Evolutionary conservation across 2,888 invertebrate species (phyloP).

Genomic region (Portevinia maculata): DNA sequence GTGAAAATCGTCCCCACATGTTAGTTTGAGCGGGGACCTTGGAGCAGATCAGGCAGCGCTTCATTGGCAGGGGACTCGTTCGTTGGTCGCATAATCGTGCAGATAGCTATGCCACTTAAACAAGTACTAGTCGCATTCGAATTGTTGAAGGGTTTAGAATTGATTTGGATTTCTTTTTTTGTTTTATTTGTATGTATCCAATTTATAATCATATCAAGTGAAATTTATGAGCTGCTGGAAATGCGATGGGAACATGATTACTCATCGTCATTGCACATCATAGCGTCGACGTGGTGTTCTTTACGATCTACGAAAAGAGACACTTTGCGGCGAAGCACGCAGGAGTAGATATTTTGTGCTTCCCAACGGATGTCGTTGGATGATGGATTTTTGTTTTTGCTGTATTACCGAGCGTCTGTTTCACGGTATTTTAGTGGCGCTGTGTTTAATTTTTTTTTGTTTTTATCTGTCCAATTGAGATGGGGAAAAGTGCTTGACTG

Average conservation of each 20-base stretch:
- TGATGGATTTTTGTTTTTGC: constrained; percentile 40
- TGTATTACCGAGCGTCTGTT: constrained; percentile 36
- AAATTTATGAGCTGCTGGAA: constrained; percentile 73
- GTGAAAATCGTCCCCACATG: constrained; percentile 43
- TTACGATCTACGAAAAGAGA: constrained; percentile 73
- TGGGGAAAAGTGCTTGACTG: constrained; percentile 31
- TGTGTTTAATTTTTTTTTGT: constrained; percentile 25
- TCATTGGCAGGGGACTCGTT: constrained; percentile 11
- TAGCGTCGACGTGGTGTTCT: constrained; percentile 56
- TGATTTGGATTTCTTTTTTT: constrained; percentile 20
- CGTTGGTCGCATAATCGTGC: constrained; percentile 51
- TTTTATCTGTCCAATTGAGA: constrained; percentile 31
- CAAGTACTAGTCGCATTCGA: constrained; percentile 24
- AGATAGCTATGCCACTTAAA: constrained; percentile 46
- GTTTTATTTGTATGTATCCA: constrained; percentile 36
- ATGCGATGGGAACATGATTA: constrained; percentile 74
- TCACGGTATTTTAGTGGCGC: constrained; percentile 48
- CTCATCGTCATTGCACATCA: constrained; percentile 62
- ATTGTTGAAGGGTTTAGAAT: constrained; percentile 36
- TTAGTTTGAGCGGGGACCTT: background rate
- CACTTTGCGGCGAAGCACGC: constrained; percentile 50
- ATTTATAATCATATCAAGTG: constrained; percentile 64
- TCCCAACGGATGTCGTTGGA: constrained; percentile 62
- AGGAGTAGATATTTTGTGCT: constrained; percentile 24
- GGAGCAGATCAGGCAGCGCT: constrained; percentile 9